phyloP scores from a whole-genome alignment of 2,888 invertebrate genomes.

The Pedicia rivosa region DNA sequence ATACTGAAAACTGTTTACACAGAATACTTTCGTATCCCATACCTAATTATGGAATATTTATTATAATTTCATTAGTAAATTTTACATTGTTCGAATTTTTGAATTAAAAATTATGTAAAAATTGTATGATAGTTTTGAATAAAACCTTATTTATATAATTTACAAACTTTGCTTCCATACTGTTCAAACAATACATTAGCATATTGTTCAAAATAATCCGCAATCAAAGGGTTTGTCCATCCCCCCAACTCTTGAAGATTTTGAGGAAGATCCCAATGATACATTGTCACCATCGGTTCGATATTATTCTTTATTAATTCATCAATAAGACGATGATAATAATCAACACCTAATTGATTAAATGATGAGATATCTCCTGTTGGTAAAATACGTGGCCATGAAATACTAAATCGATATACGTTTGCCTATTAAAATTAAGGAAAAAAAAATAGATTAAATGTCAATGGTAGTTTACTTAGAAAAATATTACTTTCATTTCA shows the following conservation, averaged over 20 bases:
- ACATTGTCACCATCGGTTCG: slow-evolving; percentile 39
- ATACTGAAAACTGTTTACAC: too few relatives aligned
- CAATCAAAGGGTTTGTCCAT: slow-evolving; percentile 28
- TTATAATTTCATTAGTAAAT: too few relatives aligned
- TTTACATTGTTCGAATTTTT: too few relatives aligned
- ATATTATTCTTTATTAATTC: slow-evolving; percentile 42
- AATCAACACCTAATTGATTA: slow-evolving; percentile 41
- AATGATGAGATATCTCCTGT: slow-evolving; percentile 35
- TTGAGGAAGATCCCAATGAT: slow-evolving; percentile 38
- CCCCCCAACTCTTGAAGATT: slow-evolving; percentile 39
- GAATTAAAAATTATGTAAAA: too few relatives aligned
- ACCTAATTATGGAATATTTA: too few relatives aligned
- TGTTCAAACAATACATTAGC: slow-evolving; percentile 29
- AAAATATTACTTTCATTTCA: too few relatives aligned
- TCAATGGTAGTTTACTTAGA: background rate
- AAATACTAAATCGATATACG: slow-evolving; percentile 39
- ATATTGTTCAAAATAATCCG: slow-evolving; percentile 35
- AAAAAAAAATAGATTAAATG: background rate
- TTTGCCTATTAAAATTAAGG: background rate
- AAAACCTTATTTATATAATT: too few relatives aligned
- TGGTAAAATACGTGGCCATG: slow-evolving; percentile 48
- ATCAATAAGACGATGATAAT: slow-evolving; percentile 47
- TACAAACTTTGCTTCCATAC: slow-evolving; percentile 35
- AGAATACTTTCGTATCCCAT: too few relatives aligned
- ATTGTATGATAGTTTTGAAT: too few relatives aligned